Conservation (phyloP, 2,888 invertebrate genomes). For the Tribolium freemani region DNA sequence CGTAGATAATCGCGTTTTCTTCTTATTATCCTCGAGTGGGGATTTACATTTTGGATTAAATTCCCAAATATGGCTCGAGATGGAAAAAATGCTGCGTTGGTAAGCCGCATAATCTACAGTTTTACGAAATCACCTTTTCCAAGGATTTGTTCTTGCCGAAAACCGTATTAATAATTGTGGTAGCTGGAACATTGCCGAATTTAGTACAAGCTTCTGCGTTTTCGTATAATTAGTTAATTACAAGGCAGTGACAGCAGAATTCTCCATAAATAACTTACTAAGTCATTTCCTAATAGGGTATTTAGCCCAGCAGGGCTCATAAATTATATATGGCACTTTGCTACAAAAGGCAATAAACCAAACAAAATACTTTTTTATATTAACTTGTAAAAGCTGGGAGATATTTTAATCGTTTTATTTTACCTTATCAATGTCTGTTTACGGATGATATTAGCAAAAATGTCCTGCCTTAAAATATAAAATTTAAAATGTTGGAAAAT, state of each 20-base stretch:
- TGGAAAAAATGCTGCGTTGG: constrained; percentile 37
- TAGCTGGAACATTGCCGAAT: not conserved
- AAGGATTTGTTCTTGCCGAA: not conserved
- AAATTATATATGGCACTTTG: constrained; percentile 39
- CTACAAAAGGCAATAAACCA: constrained; percentile 21
- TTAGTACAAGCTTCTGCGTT: constrained; percentile 11
- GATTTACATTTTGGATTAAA: constrained; percentile 55
- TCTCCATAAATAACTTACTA: constrained; percentile 42
- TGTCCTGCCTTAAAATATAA: too few relatives aligned
- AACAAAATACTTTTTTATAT: too few relatives aligned
- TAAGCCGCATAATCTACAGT: constrained; percentile 8
- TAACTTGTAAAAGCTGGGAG: too few relatives aligned
- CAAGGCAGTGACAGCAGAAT: constrained; percentile 38
- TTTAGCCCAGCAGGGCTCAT: constrained; percentile 34
- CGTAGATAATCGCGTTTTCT: constrained; percentile 58
- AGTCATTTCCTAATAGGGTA: constrained; percentile 44
- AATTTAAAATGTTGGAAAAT: too few relatives aligned
- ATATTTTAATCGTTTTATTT: too few relatives aligned
- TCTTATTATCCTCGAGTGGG: constrained; percentile 54
- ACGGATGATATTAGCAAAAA: too few relatives aligned
- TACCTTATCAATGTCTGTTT: too few relatives aligned
- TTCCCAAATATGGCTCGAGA: constrained; percentile 47
- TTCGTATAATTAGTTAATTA: constrained; percentile 42
- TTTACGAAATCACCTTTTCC: constrained; percentile 7
- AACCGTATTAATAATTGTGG: constrained; percentile 5